Percentiles rank a stretch among this genome's conserved stretches.
Evolutionary conservation across 2,113 vertebrate genomes (phyloP).

Genomic region (Butorides virescens): DNA sequence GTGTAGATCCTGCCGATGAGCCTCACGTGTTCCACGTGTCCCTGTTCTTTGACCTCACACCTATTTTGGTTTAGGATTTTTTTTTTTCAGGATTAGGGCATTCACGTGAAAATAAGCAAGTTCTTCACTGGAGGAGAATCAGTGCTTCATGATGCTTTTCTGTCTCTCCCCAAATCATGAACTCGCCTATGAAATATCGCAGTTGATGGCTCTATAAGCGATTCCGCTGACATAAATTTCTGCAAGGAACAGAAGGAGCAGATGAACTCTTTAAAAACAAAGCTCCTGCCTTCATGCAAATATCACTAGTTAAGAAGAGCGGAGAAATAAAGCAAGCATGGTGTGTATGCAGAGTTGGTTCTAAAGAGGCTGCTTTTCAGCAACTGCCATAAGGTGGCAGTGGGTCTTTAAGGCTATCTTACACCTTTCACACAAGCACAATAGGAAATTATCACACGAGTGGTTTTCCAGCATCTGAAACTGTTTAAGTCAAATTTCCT

Average conservation of each 20-base stretch:
- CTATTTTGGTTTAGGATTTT: background rate
- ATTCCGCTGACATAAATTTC: background rate
- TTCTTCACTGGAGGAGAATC: background rate
- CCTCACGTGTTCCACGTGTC: background rate
- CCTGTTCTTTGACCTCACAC: constrained; percentile 45
- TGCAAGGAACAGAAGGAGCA: constrained; percentile 38
- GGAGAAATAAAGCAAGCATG: background rate
- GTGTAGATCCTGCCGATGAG: background rate
- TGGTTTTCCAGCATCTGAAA: constrained; percentile 37
- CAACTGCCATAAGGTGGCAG: constrained; percentile 65
- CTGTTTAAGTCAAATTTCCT: constrained; percentile 23
- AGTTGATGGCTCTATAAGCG: background rate
- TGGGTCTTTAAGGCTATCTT: constrained; percentile 60
- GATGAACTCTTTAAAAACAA: constrained; percentile 38
- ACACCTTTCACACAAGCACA: constrained; percentile 52
- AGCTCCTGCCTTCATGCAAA: constrained; percentile 45
- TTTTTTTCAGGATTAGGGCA: background rate
- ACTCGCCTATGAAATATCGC: background rate
- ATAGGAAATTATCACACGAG: constrained; percentile 36
- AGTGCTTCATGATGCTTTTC: background rate
- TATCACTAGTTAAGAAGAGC: background rate
- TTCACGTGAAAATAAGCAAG: background rate
- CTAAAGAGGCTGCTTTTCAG: constrained; percentile 42
- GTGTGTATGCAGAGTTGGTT: background rate
- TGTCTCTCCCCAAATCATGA: background rate